Conservation (phyloP, 1,140 invertebrate genomes). For the Heliothis virescens region DNA sequence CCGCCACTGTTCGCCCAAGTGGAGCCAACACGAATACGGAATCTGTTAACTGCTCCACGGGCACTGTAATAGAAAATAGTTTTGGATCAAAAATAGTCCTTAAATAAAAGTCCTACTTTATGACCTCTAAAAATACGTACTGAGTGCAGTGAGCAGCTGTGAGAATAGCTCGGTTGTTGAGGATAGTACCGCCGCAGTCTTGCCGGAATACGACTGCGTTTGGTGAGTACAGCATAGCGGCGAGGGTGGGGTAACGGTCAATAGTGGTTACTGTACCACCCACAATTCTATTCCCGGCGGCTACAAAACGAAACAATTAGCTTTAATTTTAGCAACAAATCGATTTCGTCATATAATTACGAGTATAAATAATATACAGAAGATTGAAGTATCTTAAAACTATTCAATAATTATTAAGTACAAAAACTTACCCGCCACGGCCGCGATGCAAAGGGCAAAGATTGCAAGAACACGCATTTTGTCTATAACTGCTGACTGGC, state of each 20-base stretch:
- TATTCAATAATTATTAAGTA: too few species aligned
- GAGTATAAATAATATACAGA: too few species aligned
- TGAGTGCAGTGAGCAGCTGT: constrained; percentile 67
- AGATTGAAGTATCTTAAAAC: too few species aligned
- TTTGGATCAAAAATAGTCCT: too few species aligned
- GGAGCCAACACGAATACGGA: too few species aligned
- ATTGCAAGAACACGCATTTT: constrained; percentile 46
- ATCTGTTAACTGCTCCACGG: constrained; percentile 47
- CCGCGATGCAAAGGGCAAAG: constrained; percentile 38
- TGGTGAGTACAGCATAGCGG: constrained; percentile 50
- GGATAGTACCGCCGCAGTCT: constrained; percentile 61
- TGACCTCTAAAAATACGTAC: constrained; percentile 55
- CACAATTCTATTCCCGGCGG: too few species aligned
- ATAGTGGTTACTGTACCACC: constrained; percentile 36
- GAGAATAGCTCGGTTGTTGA: constrained; percentile 64
- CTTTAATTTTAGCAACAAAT: too few species aligned
- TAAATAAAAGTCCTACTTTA: too few species aligned
- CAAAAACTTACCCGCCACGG: constrained; percentile 37
- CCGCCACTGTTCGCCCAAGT: too few species aligned
- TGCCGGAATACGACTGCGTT: constrained; percentile 49
- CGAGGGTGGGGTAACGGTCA: constrained; percentile 55
- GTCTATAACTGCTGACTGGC: background rate
- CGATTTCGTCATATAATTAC: too few species aligned
- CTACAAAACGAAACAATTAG: background rate
- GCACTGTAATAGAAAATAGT: too few species aligned